These are phyloP conservation scores for Styela clava DNA, from an alignment of 23 tunicate genomes.

Conservation along the genomic window DNA sequence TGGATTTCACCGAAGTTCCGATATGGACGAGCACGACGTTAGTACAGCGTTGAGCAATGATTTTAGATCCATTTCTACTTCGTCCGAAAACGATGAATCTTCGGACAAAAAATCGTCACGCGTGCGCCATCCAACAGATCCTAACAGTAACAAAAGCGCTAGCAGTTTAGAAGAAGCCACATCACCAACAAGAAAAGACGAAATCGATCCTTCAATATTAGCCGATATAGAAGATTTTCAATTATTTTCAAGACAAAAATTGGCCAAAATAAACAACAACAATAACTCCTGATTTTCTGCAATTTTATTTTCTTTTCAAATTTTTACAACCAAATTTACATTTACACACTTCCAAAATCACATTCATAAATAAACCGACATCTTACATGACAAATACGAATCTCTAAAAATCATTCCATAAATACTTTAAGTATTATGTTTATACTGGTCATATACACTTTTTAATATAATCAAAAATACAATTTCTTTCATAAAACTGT, in stretches of 20 bases:
- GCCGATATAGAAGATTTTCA: conserved; percentile 69
- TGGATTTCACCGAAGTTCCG: neutral
- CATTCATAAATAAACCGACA: no score
- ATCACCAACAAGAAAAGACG: conserved; percentile 4
- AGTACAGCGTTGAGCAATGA: neutral
- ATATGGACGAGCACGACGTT: conserved; percentile 5
- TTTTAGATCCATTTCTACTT: conserved; percentile 19
- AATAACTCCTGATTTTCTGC: no score
- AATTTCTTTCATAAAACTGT: no score
- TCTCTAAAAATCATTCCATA: no score
- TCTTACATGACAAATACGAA: no score
- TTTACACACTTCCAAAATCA: no score
- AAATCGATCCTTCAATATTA: conserved; percentile 62
- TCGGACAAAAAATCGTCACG: conserved; percentile 20
- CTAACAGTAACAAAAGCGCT: neutral
- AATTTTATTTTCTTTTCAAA: no score
- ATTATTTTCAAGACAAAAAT: conserved; percentile 16
- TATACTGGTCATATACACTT: no score
- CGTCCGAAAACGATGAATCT: conserved; percentile 13
- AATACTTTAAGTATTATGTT: no score
- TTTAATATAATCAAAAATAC: no score
- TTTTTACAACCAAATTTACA: no score
- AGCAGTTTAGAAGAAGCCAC: neutral
- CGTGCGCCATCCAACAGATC: conserved; percentile 15
- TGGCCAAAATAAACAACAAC: neutral